Evolutionary conservation across 2,113 vertebrate species (phyloP), one percentile per base, ranked within the genome.

Genomic region (Neodon shergylaensis): DNA sequence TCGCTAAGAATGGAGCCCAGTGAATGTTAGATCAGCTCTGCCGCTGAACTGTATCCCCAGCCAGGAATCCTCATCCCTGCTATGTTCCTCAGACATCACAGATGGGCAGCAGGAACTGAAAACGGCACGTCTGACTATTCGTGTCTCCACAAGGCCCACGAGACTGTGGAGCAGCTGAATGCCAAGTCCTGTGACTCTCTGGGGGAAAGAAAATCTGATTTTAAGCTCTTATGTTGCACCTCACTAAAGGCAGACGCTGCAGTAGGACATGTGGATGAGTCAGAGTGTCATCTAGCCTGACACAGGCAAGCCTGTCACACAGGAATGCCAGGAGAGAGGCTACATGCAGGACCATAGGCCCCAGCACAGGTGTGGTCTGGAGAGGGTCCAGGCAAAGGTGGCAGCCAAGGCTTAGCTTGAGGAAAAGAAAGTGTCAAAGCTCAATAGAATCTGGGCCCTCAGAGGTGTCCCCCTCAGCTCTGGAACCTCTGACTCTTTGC

Each of bases 91-190:
- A 22, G 12, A 12, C 31, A 70, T 85, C 22, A 28, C 42, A 72
- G 42, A 72, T 52, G 73, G 86, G 49, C 85, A 42, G 33, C 49
- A 63, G 22, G 26, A 31, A 52, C 22, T 19, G 33, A 49, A 14
- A 52, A 22, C 70, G 52, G 5, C 13, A 10, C 58, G 31, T 52
- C 12, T 76, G 39, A 63, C 0, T 16, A 10, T 54, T 63, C 2
- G 0, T 21, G 10, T 70, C 49, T 70, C 63, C 63, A 44, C 36
- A 21, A 65, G 36, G 3, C 7, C 49, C 1, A 5, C 0, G 4
- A 19, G 52, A 65, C 8, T 36, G 14, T 44, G 22, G 49, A 78
- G 11, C 5, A 65, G 13, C 42, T 16, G 52, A 54, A 61, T 73
- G 73, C 52, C n/a, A 65, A 36, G 63, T 63, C 63, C n/a, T 70